Percentiles rank a stretch among this genome's conserved stretches.
Evolutionary conservation across 2,113 vertebrate species (phyloP).

Genomic region (Verasper variegatus): DNA sequence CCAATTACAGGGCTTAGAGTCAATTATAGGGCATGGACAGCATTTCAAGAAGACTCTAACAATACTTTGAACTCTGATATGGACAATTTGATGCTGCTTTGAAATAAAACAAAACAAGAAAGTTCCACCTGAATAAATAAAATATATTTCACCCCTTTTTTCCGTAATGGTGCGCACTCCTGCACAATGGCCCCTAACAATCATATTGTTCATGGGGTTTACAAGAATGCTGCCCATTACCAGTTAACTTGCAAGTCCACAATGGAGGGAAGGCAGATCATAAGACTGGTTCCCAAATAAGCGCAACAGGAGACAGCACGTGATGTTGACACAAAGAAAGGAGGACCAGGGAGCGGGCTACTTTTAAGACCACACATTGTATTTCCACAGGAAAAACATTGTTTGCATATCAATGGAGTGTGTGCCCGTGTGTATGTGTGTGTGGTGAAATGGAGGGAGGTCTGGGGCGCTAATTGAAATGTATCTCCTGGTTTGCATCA

Average conservation of each 20-base stretch:
- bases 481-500: slow-evolving; percentile 60
- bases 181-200: slow-evolving; percentile 51
- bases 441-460: slow-evolving; percentile 16
- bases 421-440: slow-evolving; percentile 29
- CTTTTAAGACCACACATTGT: slow-evolving; percentile 79
- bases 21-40: slow-evolving; percentile 41
- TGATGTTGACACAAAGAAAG: slow-evolving; percentile 70
- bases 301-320: slow-evolving; percentile 73
- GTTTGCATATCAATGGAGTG: slow-evolving; percentile 76
- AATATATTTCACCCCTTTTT: slow-evolving; percentile 12
- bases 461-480: slow-evolving; percentile 62
- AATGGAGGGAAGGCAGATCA: slow-evolving; percentile 74
- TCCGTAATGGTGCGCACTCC: slow-evolving; percentile 40
- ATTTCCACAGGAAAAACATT: slow-evolving; percentile 76
- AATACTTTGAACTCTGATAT: slow-evolving; percentile 36
- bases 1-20: slow-evolving; percentile 42
- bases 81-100: slow-evolving; percentile 2
- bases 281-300: slow-evolving; percentile 72
- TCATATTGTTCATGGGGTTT: slow-evolving; percentile 52
- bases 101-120: neutral
- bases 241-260: slow-evolving; percentile 65
- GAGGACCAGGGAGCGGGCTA: slow-evolving; percentile 51
- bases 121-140: slow-evolving; percentile 26
- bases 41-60: slow-evolving; percentile 21
- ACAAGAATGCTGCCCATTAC: slow-evolving; percentile 55